Evolutionary conservation across 2,888 invertebrate species (phyloP).

Genomic region (Colostygia pectinataria): DNA sequence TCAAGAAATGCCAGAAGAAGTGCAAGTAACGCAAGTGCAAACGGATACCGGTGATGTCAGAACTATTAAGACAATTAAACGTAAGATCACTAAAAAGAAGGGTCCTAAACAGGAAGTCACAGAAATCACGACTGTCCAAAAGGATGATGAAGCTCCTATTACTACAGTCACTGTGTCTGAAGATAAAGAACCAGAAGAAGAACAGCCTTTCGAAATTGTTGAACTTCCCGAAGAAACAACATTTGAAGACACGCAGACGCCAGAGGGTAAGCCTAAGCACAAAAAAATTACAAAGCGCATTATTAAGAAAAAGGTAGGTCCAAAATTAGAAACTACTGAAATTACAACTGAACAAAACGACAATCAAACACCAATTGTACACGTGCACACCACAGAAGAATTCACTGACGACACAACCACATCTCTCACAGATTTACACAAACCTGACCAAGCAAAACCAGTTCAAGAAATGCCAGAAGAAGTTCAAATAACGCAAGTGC

Average conservation of each 20-base stretch:
- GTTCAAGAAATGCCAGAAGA: neutral
- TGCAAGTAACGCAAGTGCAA: constrained; percentile 47
- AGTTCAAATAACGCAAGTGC: neutral
- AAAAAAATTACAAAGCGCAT: constrained; percentile 19
- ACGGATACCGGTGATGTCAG: constrained; percentile 47
- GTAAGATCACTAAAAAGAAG: neutral
- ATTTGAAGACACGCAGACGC: constrained; percentile 25
- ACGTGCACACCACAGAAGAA: constrained; percentile 4
- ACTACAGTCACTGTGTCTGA: constrained; percentile 38
- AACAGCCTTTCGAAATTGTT: constrained; percentile 60
- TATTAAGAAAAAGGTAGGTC: constrained; percentile 51
- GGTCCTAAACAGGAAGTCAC: neutral
- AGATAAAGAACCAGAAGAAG: constrained; percentile 45
- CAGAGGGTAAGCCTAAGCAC: constrained; percentile 27
- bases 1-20: constrained; percentile 28
- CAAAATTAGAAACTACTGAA: constrained; percentile 28
- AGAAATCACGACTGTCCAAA: constrained; percentile 44
- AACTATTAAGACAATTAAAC: constrained; percentile 21
- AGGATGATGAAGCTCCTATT: constrained; percentile 41
- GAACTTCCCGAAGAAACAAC: constrained; percentile 43
- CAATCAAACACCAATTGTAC: neutral
- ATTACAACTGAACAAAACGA: neutral
- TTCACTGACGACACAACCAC: constrained; percentile 37
- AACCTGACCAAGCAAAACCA: neutral
- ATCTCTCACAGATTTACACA: constrained; percentile 22